Evolutionary conservation across 2,888 invertebrate species (phyloP).

Genomic region (Lomographa bimaculata): DNA sequence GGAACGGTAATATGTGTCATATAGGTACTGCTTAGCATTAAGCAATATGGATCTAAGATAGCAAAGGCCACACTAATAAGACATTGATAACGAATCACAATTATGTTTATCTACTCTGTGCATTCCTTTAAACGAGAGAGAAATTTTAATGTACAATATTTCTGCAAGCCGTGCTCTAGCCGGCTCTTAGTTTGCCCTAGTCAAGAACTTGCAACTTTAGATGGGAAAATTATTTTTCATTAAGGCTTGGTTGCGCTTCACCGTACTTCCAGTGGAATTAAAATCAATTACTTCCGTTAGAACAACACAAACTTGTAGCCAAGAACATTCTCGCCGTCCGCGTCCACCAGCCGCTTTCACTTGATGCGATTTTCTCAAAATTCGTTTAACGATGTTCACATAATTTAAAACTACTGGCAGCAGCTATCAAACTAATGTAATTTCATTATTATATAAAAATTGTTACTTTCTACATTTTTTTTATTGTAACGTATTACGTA

Average conservation of each 20-base stretch:
- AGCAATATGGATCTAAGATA: no score
- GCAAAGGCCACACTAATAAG: no score
- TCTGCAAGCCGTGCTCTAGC: slow-evolving; percentile 37
- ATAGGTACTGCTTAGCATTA: no score
- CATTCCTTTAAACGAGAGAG: slow-evolving; percentile 38
- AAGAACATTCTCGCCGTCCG: slow-evolving; percentile 49
- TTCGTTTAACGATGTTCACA: slow-evolving; percentile 41
- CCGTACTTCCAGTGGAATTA: slow-evolving; percentile 66
- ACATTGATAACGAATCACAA: no score
- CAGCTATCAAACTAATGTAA: no score
- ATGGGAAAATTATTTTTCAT: slow-evolving; percentile 76
- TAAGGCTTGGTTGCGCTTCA: slow-evolving; percentile 65
- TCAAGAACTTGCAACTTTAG: slow-evolving; percentile 62
- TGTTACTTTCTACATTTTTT: no score
- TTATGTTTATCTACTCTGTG: no score
- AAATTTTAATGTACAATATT: slow-evolving; percentile 60
- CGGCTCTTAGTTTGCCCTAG: slow-evolving; percentile 39
- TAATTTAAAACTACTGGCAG: no score
- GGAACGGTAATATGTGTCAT: no score
- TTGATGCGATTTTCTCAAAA: slow-evolving; percentile 49
- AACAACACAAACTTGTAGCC: slow-evolving; percentile 62
- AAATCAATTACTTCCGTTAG: slow-evolving; percentile 71
- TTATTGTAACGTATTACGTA: no score
- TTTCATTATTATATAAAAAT: no score
- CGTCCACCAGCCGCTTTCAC: slow-evolving; percentile 30